phyloP scores from a whole-genome alignment of 2,888 invertebrate genomes.

The Tetranychus piercei region DNA sequence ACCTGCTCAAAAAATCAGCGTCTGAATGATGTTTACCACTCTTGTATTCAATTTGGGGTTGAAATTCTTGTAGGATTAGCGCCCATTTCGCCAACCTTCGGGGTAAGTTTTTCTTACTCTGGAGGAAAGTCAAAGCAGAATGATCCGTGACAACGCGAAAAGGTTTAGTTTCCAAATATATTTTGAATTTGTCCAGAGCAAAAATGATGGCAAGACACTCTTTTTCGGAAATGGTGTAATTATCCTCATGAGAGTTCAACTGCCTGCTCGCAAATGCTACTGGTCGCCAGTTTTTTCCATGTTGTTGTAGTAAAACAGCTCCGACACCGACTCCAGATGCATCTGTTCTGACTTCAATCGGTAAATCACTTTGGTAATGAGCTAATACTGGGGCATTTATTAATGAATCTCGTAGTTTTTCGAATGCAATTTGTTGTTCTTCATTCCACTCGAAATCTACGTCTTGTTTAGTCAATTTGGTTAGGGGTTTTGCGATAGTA shows the following conservation, averaged over 20 bases:
- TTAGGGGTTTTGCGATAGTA: slow-evolving; percentile 24
- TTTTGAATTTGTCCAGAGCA: slow-evolving; percentile 20
- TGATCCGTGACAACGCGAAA: slow-evolving; percentile 8
- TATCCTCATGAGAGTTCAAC: slow-evolving; percentile 30
- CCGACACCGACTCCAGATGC: slow-evolving; percentile 19
- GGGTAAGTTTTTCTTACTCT: no score
- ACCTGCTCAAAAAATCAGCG: no score
- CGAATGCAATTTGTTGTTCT: slow-evolving; percentile 17
- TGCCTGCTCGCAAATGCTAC: slow-evolving; percentile 31
- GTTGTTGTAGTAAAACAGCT: slow-evolving; percentile 17
- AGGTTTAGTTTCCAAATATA: neutral
- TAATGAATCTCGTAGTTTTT: slow-evolving; percentile 16
- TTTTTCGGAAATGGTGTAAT: slow-evolving; percentile 32
- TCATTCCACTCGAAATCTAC: slow-evolving; percentile 18
- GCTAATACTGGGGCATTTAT: slow-evolving; percentile 20
- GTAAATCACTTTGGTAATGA: slow-evolving; percentile 12
- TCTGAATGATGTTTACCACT: no score
- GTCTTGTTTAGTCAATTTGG: slow-evolving; percentile 20
- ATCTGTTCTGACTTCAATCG: slow-evolving; percentile 19
- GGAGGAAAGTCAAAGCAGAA: neutral
- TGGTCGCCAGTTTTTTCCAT: neutral
- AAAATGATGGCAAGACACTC: slow-evolving; percentile 32
- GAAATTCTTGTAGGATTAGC: no score
- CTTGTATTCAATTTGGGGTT: no score
- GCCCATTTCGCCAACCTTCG: no score